Evolutionary conservation across 1,140 invertebrate genomes (phyloP), one percentile per base, ranked within the genome.

Genomic region (Glossosoma conforme): DNA sequence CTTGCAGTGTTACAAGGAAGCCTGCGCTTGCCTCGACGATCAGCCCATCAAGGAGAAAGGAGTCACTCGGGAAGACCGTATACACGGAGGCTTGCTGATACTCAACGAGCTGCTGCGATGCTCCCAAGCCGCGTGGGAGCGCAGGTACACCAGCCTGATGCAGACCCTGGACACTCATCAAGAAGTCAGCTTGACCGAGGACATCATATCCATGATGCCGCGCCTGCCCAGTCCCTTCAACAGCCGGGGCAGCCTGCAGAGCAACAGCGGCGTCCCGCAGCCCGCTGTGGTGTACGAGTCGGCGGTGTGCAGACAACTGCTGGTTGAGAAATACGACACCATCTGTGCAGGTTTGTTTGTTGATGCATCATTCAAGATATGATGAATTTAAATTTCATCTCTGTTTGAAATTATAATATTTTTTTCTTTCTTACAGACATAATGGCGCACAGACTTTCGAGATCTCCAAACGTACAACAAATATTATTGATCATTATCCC

Each of bases 51-150:
- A 80, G 65, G 88, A 90, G 61, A 86, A 85, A 62, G 87, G 89
- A 14, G 81, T 88, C 44, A 86, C 83, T 5, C 80, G 81, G 57
- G 96, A 98, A 62, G 96, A 98, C 66, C 79, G 86, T 65, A 83
- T 93, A 18, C 96, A 98, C 68, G 93, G 94, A 10, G 91, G 91
- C 1, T 72, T 99, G 1, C 76, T 99, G 10, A 90, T 98, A 10
- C 71, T 98, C 1, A 97, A 98, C 75, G 97, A 99, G 69, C 72
- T 99, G 0, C 73, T 99, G 2, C 74, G 95, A 53, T 95, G 92
- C 63, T 89, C 91, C 36, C 96, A 98, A 74, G 81, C 88, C 2
- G 79, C 84, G 36, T 95, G 93, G 84, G 96, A 94, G 65, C 77
- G 79, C 15, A 82, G 84, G 52, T 90, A 92, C 56, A 83, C 84